Evolutionary conservation across 2,888 invertebrate species (phyloP).

Genomic region (Gortyna flavago): DNA sequence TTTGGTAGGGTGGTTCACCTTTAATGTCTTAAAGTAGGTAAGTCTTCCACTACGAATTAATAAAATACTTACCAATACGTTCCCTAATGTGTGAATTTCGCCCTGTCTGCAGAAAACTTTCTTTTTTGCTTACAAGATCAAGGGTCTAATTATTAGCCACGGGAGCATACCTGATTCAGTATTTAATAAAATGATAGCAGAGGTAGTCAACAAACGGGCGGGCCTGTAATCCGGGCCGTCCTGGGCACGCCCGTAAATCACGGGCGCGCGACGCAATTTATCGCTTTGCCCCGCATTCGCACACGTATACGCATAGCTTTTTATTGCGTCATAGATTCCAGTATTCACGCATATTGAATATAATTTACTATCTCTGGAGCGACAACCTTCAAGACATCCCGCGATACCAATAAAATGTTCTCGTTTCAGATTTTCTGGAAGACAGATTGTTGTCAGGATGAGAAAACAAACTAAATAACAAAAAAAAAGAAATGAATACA

Average conservation of each 20-base stretch:
- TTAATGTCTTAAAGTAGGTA: neutral
- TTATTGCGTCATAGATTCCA: conserved; percentile 72
- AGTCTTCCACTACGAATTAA: neutral
- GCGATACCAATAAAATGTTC: conserved; percentile 28
- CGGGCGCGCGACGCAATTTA: conserved; percentile 71
- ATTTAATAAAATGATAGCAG: conserved; percentile 62
- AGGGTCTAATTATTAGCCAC: conserved; percentile 43
- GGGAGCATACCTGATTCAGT: conserved; percentile 38
- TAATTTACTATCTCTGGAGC: conserved; percentile 57
- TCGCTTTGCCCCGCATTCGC: conserved; percentile 71
- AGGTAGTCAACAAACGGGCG: conserved; percentile 65
- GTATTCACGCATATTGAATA: conserved; percentile 64
- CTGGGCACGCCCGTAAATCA: conserved; percentile 71
- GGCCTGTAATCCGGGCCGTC: conserved; percentile 66
- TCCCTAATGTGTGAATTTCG: neutral
- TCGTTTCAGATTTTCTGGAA: conserved; percentile 31
- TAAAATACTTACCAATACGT: neutral
- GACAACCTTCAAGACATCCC: conserved; percentile 28
- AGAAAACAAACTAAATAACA: conserved; percentile 9
- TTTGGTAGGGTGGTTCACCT: neutral
- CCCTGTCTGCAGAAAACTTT: neutral
- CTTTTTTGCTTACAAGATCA: conserved; percentile 20
- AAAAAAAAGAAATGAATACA: conserved; percentile 22
- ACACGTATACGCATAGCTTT: conserved; percentile 71
- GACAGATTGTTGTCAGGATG: neutral